phyloP scores from a whole-genome alignment of 2,113 vertebrate species.

The Engraulis encrasicolus region DNA sequence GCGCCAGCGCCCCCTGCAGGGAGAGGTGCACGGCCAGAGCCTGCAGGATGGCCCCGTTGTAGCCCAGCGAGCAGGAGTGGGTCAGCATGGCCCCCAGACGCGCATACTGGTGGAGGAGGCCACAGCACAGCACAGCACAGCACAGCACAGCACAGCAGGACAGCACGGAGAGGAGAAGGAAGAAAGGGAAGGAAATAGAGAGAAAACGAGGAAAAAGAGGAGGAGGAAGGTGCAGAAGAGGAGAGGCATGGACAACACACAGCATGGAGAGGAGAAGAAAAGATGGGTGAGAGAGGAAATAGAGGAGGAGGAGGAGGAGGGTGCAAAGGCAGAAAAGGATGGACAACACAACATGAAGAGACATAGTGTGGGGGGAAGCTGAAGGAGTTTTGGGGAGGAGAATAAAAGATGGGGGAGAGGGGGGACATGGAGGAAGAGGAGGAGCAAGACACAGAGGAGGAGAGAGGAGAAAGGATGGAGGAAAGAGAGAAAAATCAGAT shows the following conservation, averaged over 20 bases:
- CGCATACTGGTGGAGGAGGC: conserved; percentile 86
- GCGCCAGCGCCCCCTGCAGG: conserved; percentile 81
- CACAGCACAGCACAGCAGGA: background rate
- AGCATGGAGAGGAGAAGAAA: too few species aligned
- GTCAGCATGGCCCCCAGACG: conserved; percentile 89
- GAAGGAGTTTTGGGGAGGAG: too few species aligned
- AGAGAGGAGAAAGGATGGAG: conserved; percentile 60
- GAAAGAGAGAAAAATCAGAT: conserved; percentile 86
- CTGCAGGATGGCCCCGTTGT: conserved; percentile 94
- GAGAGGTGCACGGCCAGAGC: conserved; percentile 92
- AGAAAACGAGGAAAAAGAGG: too few species aligned
- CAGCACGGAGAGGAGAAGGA: background rate
- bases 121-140: background rate
- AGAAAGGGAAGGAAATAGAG: too few species aligned
- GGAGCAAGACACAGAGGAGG: background rate
- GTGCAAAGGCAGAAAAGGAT: conserved; percentile 92
- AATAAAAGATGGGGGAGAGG: too few species aligned
- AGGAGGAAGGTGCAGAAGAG: background rate
- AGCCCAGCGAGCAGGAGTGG: conserved; percentile 94
- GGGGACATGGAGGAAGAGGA: too few species aligned
- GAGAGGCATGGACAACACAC: background rate
- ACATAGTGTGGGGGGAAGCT: too few species aligned
- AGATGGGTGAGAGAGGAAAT: conserved; percentile 87
- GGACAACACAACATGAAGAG: background rate
- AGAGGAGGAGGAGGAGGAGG: too few species aligned